Conservation (phyloP, 2,888 invertebrate genomes). For the Drosophila tanythrix region DNA sequence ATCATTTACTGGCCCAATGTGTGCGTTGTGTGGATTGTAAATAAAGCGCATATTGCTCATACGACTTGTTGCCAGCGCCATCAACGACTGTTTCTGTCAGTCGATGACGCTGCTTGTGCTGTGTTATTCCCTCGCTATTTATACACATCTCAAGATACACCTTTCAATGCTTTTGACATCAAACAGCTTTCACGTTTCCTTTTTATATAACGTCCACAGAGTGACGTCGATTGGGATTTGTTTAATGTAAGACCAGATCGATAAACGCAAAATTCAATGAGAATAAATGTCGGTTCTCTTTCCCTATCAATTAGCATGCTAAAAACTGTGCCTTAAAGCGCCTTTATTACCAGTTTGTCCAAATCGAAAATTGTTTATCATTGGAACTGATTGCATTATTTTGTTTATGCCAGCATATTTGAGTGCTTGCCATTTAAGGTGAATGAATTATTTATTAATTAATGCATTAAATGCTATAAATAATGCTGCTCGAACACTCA, state of each 20-base stretch:
- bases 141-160: not conserved
- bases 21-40: conserved; percentile 56
- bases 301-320: not conserved
- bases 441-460: not conserved
- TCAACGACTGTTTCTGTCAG: conserved; percentile 13
- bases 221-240: not conserved
- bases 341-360: not conserved
- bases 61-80: conserved; percentile 71
- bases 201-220: not conserved
- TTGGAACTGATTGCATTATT: not conserved
- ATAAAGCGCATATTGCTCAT: conserved; percentile 71
- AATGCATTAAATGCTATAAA: not conserved
- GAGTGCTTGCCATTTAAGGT: not conserved
- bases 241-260: not conserved
- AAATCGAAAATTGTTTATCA: not conserved
- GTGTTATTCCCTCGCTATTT: conserved; percentile 8
- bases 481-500: not conserved
- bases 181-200: not conserved
- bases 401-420: not conserved
- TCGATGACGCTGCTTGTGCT: conserved; percentile 6
- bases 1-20: conserved; percentile 51
- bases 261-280: not conserved
- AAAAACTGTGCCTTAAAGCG: not conserved
- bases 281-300: not conserved
- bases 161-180: conserved; percentile 1